phyloP scores from a whole-genome alignment of 2,888 invertebrate species.

The Liodrosophila aerea region DNA sequence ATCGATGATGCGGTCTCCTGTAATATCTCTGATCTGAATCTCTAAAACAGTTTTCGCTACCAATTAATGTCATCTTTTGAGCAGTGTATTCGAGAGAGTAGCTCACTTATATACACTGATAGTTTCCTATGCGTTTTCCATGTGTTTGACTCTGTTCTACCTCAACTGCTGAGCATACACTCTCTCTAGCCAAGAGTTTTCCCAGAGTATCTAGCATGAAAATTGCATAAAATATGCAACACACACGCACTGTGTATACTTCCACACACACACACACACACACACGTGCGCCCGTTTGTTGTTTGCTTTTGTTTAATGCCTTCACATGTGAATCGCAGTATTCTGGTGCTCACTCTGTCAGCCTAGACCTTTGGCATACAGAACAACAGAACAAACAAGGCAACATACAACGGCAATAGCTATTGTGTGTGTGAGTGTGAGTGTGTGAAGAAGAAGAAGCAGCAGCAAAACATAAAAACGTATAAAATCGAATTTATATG shows the following conservation, averaged over 20 bases:
- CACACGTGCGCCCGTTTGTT: constrained; percentile 16
- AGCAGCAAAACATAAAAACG: constrained; percentile 68
- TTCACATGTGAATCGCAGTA: constrained; percentile 29
- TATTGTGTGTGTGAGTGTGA: neutral
- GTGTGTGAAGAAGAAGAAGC: constrained; percentile 19
- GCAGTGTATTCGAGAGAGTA: too few species aligned
- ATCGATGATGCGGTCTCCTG: too few species aligned
- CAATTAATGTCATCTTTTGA: too few species aligned
- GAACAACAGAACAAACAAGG: constrained; percentile 59
- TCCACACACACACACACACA: constrained; percentile 21
- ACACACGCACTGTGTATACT: too few species aligned
- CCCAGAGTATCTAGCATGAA: neutral
- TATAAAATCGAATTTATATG: constrained; percentile 76
- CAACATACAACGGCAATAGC: constrained; percentile 44
- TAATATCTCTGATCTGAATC: too few species aligned
- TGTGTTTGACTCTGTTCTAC: too few species aligned
- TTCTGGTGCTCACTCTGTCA: constrained; percentile 22
- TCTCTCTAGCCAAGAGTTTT: neutral
- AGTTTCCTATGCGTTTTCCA: too few species aligned
- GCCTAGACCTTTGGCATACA: constrained; percentile 59
- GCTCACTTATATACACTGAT: too few species aligned
- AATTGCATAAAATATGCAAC: constrained; percentile 49
- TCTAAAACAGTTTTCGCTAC: too few species aligned
- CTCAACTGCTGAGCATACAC: neutral
- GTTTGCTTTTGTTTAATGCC: constrained; percentile 15